Evolutionary conservation across 30 jellyfish, hydroid and myxozoan genomes (phyloP), one percentile per base, ranked within the genome.

Genomic region (Aurelia aurita): DNA sequence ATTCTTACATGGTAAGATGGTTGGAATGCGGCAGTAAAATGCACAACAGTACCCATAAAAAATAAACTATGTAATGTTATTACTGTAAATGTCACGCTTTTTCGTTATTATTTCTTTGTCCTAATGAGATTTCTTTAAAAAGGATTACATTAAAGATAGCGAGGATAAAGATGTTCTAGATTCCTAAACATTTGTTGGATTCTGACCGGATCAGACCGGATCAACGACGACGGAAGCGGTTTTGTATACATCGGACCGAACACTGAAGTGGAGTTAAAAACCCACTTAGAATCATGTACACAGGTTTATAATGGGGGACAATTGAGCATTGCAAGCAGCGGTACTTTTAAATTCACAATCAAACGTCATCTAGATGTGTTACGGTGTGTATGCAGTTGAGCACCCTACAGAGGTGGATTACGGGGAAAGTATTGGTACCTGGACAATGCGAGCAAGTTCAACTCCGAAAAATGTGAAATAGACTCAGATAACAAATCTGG

Each of bases 241-340:
- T 82, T 23, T 39, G 79, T 82, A 3, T 72, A 69, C 60, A 44
- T 82, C 44, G 92, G 76, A 39, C 79, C 85, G 72, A 82, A 35
- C 74, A 32, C 79, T 22, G n/a, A 71, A 20, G 54, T 82, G 35
- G 51, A 54, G 34, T 34, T 82, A 2, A 2, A 60, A 20, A 59
- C 92, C 26, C 77, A 61, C 18, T 58, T 82, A 23, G 92, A 82
- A 61, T 57, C 92, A 3, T 82, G 92, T 58, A 72, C 92, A 9
- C 92, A 82, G 44, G 79, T 82, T 12, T 82, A 82, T 59, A 23
- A 35, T 16, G 70, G 72, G 11, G 85, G 80, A 20, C 12, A 31
- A 19, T 39, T 82, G 11, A 22, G 87, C 1, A 49, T 69, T 43
- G 5, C 23, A 58, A 60, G 59, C 63, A 69, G 57, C 39, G 86